These are phyloP conservation scores for Microctonus brassicae DNA, from an alignment of 2,888 invertebrate genomes.

Conservation along the genomic window DNA sequence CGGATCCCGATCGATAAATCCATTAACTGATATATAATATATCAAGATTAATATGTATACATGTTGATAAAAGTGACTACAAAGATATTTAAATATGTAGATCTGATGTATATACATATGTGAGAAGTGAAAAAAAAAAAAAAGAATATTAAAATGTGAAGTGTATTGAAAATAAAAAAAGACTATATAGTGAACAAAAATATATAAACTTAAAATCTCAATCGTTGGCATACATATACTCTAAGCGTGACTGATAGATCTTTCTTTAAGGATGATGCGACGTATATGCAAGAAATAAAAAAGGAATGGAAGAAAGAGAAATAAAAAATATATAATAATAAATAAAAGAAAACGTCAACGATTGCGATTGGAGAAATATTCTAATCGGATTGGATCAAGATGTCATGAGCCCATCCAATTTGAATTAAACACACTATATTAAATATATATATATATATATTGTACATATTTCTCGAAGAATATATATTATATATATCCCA, in stretches of 20 bases:
- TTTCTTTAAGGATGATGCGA: conserved; percentile 4
- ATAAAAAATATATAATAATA: no score
- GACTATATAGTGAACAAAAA: background rate
- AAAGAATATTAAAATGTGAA: no score
- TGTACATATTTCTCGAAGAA: no score
- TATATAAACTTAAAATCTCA: conserved; percentile 11
- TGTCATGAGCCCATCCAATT: conserved; percentile 19
- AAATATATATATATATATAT: background rate
- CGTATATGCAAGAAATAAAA: background rate
- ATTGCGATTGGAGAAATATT: conserved; percentile 8
- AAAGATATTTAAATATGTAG: background rate
- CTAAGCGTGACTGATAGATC: conserved; percentile 19
- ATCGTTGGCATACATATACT: background rate
- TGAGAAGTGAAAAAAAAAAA: background rate
- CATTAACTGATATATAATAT: conserved; percentile 54
- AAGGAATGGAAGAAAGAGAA: background rate
- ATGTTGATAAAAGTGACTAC: conserved; percentile 24
- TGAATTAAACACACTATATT: conserved; percentile 6
- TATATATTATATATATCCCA: no score
- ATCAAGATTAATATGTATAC: conserved; percentile 27
- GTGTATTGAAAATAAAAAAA: background rate
- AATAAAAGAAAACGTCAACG: no score
- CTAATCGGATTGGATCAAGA: conserved; percentile 25
- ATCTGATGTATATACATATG: background rate
- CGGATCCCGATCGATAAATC: conserved; percentile 56